Percentiles rank a stretch among this genome's conserved stretches.
phyloP scores from a whole-genome alignment of 2,888 invertebrate species.

The Spatulosminthurus flaviceps region DNA sequence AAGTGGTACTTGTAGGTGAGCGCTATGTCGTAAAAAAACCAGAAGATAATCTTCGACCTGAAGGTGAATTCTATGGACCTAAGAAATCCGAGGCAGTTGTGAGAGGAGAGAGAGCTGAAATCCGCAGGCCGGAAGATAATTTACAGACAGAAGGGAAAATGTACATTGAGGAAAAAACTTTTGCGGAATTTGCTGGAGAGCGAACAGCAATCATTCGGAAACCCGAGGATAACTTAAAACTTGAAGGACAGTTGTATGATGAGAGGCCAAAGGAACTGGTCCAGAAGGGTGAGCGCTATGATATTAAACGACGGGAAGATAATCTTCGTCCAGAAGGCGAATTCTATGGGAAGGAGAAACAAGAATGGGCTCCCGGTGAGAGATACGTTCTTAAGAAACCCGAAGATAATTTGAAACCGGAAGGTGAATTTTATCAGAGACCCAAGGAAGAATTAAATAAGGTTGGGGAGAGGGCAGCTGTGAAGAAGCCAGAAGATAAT shows the following conservation, averaged over 20 bases:
- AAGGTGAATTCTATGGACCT: conserved; percentile 70
- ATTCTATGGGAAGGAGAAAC: conserved; percentile 56
- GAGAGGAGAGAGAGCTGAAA: conserved; percentile 64
- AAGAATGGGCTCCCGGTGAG: conserved; percentile 57
- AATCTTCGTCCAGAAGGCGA: conserved; percentile 68
- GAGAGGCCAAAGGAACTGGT: conserved; percentile 51
- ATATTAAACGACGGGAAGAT: conserved; percentile 69
- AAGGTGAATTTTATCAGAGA: conserved; percentile 63
- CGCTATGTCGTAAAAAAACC: conserved; percentile 66
- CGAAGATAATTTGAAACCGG: conserved; percentile 69
- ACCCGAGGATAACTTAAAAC: conserved; percentile 70
- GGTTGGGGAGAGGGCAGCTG: conserved; percentile 68
- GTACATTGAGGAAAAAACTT: conserved; percentile 44
- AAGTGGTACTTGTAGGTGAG: conserved; percentile 67
- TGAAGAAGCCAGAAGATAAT: conserved; percentile 66
- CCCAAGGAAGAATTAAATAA: conserved; percentile 59
- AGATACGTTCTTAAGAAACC: conserved; percentile 66
- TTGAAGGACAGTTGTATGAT: conserved; percentile 71
- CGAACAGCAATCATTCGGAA: conserved; percentile 65
- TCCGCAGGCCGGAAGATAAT: conserved; percentile 67
- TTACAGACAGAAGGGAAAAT: conserved; percentile 44
- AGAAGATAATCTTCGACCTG: conserved; percentile 70
- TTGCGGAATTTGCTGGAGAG: conserved; percentile 65
- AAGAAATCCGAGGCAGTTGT: conserved; percentile 40
- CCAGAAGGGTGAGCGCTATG: conserved; percentile 62